Conservation (phyloP, 2,888 invertebrate species). For the Herminia tarsipennalis region DNA sequence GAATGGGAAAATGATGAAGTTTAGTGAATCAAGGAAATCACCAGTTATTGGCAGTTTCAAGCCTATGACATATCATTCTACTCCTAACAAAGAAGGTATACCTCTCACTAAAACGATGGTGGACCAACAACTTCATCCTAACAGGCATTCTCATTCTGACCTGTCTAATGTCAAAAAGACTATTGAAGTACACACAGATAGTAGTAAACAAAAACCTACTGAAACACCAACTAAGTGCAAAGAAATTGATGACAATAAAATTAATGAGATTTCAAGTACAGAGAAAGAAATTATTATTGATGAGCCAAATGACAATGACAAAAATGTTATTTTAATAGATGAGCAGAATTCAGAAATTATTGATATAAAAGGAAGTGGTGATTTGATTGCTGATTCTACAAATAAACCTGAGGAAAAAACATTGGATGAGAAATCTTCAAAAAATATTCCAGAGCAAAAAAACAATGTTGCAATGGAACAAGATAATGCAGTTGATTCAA, state of each 20-base stretch:
- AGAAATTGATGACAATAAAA: constrained; percentile 29
- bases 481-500: constrained; percentile 13
- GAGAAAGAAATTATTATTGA: constrained; percentile 24
- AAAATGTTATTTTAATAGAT: constrained; percentile 3
- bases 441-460: constrained; percentile 2
- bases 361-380: constrained; percentile 12
- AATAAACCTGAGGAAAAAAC: constrained; percentile 1
- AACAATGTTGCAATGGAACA: constrained; percentile 10
- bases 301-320: constrained; percentile 15
- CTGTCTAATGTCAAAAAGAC: constrained; percentile 71
- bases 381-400: constrained; percentile 1
- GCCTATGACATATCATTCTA: constrained; percentile 78
- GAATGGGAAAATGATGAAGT: constrained; percentile 73
- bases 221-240: constrained; percentile 46
- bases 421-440: constrained; percentile 5
- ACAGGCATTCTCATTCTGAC: constrained; percentile 75
- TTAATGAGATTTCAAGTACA: constrained; percentile 12
- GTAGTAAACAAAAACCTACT: constrained; percentile 54
- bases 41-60: constrained; percentile 73
- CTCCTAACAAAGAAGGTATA: constrained; percentile 78
- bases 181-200: constrained; percentile 78
- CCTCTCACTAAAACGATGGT: constrained; percentile 81
- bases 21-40: constrained; percentile 75
- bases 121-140: constrained; percentile 75
- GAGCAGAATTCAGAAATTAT: constrained; percentile 7